A percentile compares a stretch with the other conserved stretches of the same genome.
These are phyloP conservation scores for Mimumesa dahlbomi DNA, from an alignment of 2,888 invertebrate species.

Conservation along the genomic window DNA sequence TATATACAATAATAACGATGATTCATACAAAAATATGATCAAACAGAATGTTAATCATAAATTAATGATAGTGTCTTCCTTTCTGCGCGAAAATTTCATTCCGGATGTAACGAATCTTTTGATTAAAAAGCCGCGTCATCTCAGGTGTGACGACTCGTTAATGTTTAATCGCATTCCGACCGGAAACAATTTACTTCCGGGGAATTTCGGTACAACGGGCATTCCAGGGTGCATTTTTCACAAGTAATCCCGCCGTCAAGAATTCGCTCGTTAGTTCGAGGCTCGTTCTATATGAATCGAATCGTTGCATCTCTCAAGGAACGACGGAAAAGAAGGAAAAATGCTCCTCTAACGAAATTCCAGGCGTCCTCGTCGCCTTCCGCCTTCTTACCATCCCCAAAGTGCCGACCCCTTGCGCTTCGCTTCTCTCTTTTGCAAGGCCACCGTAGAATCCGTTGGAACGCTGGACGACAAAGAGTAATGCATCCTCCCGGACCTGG, in stretches of 20 bases:
- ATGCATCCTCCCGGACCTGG: slow-evolving; percentile 61
- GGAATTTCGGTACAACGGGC: background rate
- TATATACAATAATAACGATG: too few species aligned
- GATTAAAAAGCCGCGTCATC: background rate
- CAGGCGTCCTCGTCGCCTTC: background rate
- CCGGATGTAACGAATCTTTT: too few species aligned
- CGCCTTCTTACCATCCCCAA: background rate
- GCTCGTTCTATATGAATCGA: background rate
- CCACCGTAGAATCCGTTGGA: slow-evolving; percentile 50
- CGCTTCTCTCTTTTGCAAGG: background rate
- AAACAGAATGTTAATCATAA: too few species aligned
- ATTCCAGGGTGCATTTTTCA: background rate
- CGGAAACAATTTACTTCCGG: background rate
- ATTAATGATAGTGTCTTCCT: too few species aligned
- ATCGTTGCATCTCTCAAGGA: background rate
- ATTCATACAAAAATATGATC: too few species aligned
- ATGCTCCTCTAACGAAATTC: slow-evolving; percentile 11
- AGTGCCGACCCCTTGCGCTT: background rate
- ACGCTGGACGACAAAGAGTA: slow-evolving; percentile 62
- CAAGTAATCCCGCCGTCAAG: background rate
- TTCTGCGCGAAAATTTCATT: too few species aligned
- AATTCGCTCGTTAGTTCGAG: background rate
- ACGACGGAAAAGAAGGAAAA: background rate
- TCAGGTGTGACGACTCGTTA: background rate
- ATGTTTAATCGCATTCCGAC: background rate